phyloP scores from a whole-genome alignment of 1,140 invertebrate genomes.

The Homarus americanus region DNA sequence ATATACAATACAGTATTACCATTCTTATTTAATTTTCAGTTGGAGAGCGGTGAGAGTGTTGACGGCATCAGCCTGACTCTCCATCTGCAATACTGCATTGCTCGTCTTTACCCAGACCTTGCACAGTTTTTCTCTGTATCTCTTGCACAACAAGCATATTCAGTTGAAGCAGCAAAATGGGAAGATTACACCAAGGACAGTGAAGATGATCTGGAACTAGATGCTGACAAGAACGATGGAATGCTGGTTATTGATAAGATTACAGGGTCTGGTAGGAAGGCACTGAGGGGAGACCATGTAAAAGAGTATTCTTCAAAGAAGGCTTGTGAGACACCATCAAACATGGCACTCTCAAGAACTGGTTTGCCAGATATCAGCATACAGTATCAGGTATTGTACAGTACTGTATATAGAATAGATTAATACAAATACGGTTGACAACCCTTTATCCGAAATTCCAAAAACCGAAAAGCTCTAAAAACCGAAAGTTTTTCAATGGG shows the following conservation, averaged over 20 bases:
- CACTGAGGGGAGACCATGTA: background rate
- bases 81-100: slow-evolving; percentile 43
- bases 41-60: slow-evolving; percentile 22
- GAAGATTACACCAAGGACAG: background rate
- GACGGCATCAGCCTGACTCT: slow-evolving; percentile 49
- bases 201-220: background rate
- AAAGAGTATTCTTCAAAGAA: background rate
- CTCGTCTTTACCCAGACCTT: slow-evolving; percentile 31
- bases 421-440: no score
- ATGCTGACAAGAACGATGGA: background rate
- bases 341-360: background rate
- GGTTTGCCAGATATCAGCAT: slow-evolving; percentile 31
- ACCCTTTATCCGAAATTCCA: no score
- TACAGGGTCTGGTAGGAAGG: background rate
- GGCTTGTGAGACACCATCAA: background rate
- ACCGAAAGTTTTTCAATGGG: no score
- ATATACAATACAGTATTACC: background rate
- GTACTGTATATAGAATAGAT: no score
- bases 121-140: slow-evolving; percentile 37
- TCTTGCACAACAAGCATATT: background rate
- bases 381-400: slow-evolving; percentile 36
- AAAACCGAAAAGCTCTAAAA: no score
- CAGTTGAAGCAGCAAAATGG: background rate
- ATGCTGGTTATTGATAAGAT: slow-evolving; percentile 1
- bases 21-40: slow-evolving; percentile 22